Evolutionary conservation across 23 tunicate genomes (phyloP).

Genomic region (Oikopleura vanhoeffeni): DNA sequence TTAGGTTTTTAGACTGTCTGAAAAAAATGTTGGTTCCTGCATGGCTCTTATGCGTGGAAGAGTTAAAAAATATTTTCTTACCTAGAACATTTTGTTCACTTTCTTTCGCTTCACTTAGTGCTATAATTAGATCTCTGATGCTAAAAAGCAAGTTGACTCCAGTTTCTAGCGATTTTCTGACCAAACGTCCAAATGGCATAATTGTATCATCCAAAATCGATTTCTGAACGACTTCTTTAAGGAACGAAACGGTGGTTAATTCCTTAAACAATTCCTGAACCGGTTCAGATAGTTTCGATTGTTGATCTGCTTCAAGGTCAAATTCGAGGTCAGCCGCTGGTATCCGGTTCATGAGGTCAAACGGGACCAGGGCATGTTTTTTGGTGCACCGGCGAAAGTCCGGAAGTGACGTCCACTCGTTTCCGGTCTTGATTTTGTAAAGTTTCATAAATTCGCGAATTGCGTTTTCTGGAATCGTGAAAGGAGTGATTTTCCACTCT

Average conservation of each 20-base stretch:
- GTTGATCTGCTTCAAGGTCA: constrained; percentile 60
- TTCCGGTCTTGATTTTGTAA: constrained; percentile 78
- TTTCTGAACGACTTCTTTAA: constrained; percentile 73
- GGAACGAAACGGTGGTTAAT: constrained; percentile 60
- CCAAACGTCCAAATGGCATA: constrained; percentile 82
- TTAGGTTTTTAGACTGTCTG: too few relatives aligned
- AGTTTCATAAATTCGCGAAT: constrained; percentile 76
- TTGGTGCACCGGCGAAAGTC: not conserved
- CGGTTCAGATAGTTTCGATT: constrained; percentile 31
- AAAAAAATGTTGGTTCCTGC: too few relatives aligned
- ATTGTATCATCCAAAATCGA: constrained; percentile 75
- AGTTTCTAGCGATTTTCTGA: constrained; percentile 30
- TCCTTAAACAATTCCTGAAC: constrained; percentile 39
- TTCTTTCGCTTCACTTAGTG: not conserved
- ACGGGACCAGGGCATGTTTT: not conserved
- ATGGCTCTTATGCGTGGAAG: too few relatives aligned
- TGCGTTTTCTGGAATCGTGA: constrained; percentile 63
- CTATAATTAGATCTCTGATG: not conserved
- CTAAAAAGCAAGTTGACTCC: constrained; percentile 32
- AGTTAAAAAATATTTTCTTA: not conserved
- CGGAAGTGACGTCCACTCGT: constrained; percentile 56
- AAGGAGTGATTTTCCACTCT: constrained; percentile 84
- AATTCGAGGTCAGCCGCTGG: constrained; percentile 85
- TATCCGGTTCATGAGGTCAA: not conserved
- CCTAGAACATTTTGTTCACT: not conserved